Evolutionary conservation across 2,113 vertebrate genomes (phyloP).

Genomic region (Crotophaga sulcirostris): DNA sequence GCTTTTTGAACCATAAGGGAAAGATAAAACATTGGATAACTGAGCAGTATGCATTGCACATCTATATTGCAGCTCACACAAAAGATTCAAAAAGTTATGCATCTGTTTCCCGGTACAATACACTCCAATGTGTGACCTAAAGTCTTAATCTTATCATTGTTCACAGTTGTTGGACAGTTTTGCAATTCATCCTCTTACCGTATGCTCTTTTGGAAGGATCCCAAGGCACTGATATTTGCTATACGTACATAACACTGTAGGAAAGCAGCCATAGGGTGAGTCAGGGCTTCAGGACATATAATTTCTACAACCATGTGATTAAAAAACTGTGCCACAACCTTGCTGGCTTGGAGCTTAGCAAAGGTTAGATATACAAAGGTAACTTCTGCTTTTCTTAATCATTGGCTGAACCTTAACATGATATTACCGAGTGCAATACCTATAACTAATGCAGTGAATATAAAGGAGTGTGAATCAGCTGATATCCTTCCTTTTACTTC

Average conservation of each 20-base stretch:
- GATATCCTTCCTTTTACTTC: neutral
- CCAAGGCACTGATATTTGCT: neutral
- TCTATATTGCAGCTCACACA: neutral
- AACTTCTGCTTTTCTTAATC: neutral
- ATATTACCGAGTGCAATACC: neutral
- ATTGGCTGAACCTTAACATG: neutral
- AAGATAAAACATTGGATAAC: neutral
- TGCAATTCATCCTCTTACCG: neutral
- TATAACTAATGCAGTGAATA: neutral
- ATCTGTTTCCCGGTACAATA: neutral
- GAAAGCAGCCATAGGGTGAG: rapidly evolving
- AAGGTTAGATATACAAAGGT: neutral
- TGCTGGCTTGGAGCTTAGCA: neutral
- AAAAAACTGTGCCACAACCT: neutral
- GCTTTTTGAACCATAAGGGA: neutral
- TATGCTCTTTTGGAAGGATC: neutral
- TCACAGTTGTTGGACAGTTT: neutral
- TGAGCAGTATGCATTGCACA: neutral
- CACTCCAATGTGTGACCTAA: neutral
- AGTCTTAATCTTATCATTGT: neutral
- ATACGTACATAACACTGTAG: neutral
- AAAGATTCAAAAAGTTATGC: neutral
- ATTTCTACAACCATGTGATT: neutral
- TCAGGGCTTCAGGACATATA: rapidly evolving
- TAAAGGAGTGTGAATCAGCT: neutral